Percentiles rank a stretch among this genome's conserved stretches.
Conservation (phyloP, 2,113 vertebrate species). For the Butorides virescens region DNA sequence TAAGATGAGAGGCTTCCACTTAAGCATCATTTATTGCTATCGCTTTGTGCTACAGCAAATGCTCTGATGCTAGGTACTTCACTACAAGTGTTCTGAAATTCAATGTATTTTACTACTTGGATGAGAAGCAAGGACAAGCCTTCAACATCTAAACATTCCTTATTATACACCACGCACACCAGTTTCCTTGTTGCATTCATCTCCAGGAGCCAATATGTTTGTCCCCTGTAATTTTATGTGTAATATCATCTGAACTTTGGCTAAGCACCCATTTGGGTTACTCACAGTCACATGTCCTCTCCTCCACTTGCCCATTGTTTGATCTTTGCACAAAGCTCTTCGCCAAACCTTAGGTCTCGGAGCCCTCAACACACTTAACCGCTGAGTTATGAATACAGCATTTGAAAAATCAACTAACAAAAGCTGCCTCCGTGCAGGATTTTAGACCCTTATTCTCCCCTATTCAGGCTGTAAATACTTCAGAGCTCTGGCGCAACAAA, state of each 20-base stretch:
- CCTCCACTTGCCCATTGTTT: not conserved
- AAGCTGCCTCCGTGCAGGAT: not conserved
- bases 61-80: fast-evolving
- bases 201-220: not conserved
- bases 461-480: not conserved
- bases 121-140: not conserved
- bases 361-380: not conserved
- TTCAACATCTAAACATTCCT: not conserved
- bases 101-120: not conserved
- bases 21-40: not conserved
- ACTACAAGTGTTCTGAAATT: not conserved
- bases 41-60: not conserved
- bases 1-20: not conserved
- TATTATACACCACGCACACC: not conserved
- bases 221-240: not conserved
- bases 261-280: not conserved
- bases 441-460: not conserved
- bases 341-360: not conserved
- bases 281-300: not conserved
- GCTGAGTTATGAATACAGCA: not conserved
- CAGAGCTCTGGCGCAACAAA: not conserved
- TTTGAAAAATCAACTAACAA: not conserved
- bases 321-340: not conserved
- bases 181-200: not conserved
- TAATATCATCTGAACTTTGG: not conserved